Evolutionary conservation across 2,113 vertebrate species (phyloP), one percentile per base, ranked within the genome.

Genomic region (Rhea americana): DNA sequence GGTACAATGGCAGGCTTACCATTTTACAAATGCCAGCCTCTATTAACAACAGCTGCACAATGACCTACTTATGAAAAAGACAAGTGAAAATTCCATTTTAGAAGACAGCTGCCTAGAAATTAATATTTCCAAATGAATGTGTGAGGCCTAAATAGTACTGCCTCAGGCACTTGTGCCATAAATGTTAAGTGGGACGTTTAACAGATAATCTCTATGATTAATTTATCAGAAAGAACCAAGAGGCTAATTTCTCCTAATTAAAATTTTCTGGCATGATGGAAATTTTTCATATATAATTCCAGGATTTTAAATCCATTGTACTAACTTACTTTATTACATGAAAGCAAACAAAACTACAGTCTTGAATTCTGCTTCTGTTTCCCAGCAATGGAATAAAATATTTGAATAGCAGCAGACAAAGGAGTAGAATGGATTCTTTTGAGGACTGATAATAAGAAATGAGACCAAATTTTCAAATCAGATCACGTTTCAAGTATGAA

Each of bases 201-300:
- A 95, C 66, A 93, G 91, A 96, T 96, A 94, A 95, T 91, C 71
- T 90, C 50, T 87, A 89, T 94, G 91, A 96, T 96, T 96, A 95
- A 96, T 96, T 95, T 94, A 96, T 96, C 83, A 90, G 83, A 90
- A 91, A 73, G 58, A 93, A 84, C 70, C 37, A 89, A 96, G 77
- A 80, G 81, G 74, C 66, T 96, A 93, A 95, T 94, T 95, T 96
- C 30, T 81, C 32, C 20, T 96, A 86, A 95, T 82, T 89, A 90
- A 93, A 92, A 90, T 80, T 91, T 93, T 82, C 81, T 82, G 59
- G 21, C 67, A 91, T 89, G 83, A 88, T 86, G 86, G 81, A 90
- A 87, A 94, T 18, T 15, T 45, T 94, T 95, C 83, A 79, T 89
- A 43, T 85, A 50, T 90, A 96, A 84, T 94, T 95, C 74, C 35